Conservation (phyloP, 2,113 vertebrate genomes). For the Istiophorus platypterus region DNA sequence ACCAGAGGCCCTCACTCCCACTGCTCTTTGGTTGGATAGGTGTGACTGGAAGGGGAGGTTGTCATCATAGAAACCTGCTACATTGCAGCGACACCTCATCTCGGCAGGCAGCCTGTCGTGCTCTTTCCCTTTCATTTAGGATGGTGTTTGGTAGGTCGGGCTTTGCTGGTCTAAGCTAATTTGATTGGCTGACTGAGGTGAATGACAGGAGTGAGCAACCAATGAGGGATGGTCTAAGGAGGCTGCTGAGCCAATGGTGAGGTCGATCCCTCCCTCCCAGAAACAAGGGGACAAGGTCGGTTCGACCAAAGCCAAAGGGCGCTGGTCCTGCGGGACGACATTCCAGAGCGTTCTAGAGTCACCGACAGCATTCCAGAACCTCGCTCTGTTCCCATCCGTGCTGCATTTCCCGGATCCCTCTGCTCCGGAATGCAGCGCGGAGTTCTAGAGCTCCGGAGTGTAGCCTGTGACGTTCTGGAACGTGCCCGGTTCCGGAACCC, state of each 20-base stretch:
- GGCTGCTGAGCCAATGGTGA: conserved; percentile 21
- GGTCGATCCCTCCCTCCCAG: conserved; percentile 57
- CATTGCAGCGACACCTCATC: background rate
- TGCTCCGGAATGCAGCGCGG: background rate
- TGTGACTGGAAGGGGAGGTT: conserved; percentile 43
- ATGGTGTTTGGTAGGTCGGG: conserved; percentile 9
- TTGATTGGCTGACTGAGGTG: conserved; percentile 50
- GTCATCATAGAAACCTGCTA: conserved; percentile 47
- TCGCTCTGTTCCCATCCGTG: background rate
- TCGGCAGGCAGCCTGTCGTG: background rate
- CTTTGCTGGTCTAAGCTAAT: background rate
- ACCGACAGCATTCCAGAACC: background rate
- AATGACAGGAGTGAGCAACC: conserved; percentile 61
- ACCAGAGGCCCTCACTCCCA: conserved; percentile 39
- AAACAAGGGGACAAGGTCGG: conserved; percentile 32
- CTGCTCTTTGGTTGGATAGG: conserved; percentile 61
- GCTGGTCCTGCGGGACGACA: conserved; percentile 2
- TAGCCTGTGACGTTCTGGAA: background rate
- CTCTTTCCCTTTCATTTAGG: background rate
- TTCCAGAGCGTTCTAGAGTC: background rate
- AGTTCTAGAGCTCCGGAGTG: background rate
- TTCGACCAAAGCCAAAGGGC: conserved; percentile 23
- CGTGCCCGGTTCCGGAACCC: conserved; percentile 6
- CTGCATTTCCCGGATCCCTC: too few relatives aligned
- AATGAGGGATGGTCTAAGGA: conserved; percentile 56